Percentiles rank a stretch among this genome's conserved stretches.
Evolutionary conservation across 35 echinoderm and acorn worm genomes (phyloP).

Genomic region (Apostichopus californicus): DNA sequence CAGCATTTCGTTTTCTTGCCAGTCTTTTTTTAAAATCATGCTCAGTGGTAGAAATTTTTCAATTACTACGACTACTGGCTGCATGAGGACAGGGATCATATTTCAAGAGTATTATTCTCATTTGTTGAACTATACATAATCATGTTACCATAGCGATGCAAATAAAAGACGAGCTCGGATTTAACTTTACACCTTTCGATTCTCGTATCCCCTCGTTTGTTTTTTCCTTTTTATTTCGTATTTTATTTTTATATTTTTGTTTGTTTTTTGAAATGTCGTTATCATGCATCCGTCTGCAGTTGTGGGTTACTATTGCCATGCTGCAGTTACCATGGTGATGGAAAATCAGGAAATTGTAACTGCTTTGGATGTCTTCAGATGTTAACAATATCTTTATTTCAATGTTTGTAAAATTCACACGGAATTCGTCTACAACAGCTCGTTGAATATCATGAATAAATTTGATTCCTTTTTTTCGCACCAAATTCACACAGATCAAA

Average conservation of each 20-base stretch:
- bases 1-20: not conserved
- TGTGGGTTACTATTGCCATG: too few relatives aligned
- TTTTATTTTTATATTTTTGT: not conserved
- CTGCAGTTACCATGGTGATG: too few relatives aligned
- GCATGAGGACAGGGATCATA: not conserved
- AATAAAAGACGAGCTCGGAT: not conserved
- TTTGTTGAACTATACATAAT: not conserved
- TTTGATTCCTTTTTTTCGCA: too few relatives aligned
- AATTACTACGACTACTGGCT: constrained; percentile 26
- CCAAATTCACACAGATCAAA: too few relatives aligned
- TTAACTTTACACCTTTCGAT: not conserved
- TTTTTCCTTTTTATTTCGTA: not conserved
- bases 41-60: constrained; percentile 29
- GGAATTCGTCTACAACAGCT: too few relatives aligned
- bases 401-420: too few relatives aligned
- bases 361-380: too few relatives aligned
- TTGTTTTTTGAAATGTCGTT: not conserved
- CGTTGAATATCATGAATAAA: too few relatives aligned
- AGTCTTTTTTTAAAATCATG: constrained; percentile 21
- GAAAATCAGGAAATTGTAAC: too few relatives aligned
- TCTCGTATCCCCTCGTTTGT: not conserved
- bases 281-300: not conserved
- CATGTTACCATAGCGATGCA: constrained; percentile 10
- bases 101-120: not conserved
- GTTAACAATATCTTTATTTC: too few relatives aligned